Evolutionary conservation across 2,888 invertebrate genomes (phyloP).

Genomic region (Cryptus armator): DNA sequence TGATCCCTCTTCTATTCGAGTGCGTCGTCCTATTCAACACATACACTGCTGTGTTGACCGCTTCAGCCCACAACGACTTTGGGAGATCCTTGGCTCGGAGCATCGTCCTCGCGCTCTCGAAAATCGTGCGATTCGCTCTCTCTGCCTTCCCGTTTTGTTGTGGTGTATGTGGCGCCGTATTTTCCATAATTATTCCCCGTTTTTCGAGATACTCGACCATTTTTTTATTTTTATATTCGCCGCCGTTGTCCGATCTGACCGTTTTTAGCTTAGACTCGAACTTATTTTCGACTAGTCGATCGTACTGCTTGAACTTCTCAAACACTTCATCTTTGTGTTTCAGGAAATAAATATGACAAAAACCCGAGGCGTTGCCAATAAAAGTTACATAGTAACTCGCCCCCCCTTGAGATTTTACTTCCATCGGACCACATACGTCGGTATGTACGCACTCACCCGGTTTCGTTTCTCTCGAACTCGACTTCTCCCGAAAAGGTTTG

Average conservation of each 20-base stretch:
- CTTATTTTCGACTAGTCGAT: conserved; percentile 47
- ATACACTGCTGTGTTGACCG: conserved; percentile 43
- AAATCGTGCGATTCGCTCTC: conserved; percentile 57
- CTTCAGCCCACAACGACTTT: conserved; percentile 56
- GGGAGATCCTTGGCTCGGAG: conserved; percentile 47
- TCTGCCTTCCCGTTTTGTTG: conserved; percentile 64
- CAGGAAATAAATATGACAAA: conserved; percentile 60
- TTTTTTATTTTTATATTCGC: conserved; percentile 49
- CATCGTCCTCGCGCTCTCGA: conserved; percentile 62
- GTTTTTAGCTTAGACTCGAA: conserved; percentile 34
- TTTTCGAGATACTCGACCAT: conserved; percentile 22
- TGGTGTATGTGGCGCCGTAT: conserved; percentile 57
- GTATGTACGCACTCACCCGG: conserved; percentile 62
- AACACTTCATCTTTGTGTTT: conserved; percentile 55
- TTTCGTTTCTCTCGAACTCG: conserved; percentile 25
- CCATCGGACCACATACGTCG: conserved; percentile 66
- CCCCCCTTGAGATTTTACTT: conserved; percentile 58
- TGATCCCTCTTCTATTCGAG: conserved; percentile 39
- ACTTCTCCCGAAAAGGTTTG: conserved; percentile 51
- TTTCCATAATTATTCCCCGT: conserved; percentile 55
- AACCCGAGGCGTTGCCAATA: conserved; percentile 58
- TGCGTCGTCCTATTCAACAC: conserved; percentile 51
- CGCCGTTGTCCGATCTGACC: conserved; percentile 49
- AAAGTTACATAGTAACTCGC: conserved; percentile 62
- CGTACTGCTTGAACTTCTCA: conserved; percentile 51